Percentiles rank a stretch among this genome's conserved stretches.
phyloP scores from a whole-genome alignment of 2,797 vertebrate genomes.

The Chelon auratus region DNA sequence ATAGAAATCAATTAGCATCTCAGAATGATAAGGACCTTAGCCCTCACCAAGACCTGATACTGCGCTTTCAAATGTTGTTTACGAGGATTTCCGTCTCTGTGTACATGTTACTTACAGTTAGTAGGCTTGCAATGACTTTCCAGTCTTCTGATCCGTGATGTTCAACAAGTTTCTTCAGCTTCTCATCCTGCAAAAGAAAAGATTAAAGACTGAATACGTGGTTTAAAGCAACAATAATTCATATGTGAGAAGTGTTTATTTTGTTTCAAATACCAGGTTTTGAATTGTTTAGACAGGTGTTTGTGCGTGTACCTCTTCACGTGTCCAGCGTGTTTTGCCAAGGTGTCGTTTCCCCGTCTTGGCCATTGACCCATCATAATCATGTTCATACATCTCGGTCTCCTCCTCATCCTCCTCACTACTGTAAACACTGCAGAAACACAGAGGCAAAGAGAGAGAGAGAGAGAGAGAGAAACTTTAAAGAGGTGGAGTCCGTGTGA shows the following conservation, averaged over 20 bases:
- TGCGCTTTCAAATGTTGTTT: neutral
- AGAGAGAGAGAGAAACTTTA: constrained; percentile 3
- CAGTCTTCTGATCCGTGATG: constrained; percentile 98
- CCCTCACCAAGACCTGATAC: neutral
- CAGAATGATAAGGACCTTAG: neutral
- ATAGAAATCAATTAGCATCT: neutral
- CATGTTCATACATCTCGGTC: constrained; percentile 96
- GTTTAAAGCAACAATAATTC: too few species aligned
- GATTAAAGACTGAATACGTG: neutral
- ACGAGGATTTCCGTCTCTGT: neutral
- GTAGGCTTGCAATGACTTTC: constrained; percentile 97
- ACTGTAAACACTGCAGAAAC: constrained; percentile 92
- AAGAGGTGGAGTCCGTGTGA: constrained; percentile 32
- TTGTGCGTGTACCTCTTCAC: constrained; percentile 91
- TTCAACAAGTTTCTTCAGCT: constrained; percentile 96
- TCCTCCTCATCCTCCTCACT: constrained; percentile 99
- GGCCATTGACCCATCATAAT: constrained; percentile 94
- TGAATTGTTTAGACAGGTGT: constrained; percentile 1
- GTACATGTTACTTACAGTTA: constrained; percentile 88
- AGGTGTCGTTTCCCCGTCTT: constrained; percentile 96
- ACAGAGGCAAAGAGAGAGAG: constrained; percentile 1
- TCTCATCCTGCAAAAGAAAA: constrained; percentile 90
- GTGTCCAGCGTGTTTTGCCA: constrained; percentile 98
- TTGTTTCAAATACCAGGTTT: neutral
- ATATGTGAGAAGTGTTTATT: neutral